Evolutionary conservation across 2,888 invertebrate genomes (phyloP).

Genomic region (Chrysolina americana): DNA sequence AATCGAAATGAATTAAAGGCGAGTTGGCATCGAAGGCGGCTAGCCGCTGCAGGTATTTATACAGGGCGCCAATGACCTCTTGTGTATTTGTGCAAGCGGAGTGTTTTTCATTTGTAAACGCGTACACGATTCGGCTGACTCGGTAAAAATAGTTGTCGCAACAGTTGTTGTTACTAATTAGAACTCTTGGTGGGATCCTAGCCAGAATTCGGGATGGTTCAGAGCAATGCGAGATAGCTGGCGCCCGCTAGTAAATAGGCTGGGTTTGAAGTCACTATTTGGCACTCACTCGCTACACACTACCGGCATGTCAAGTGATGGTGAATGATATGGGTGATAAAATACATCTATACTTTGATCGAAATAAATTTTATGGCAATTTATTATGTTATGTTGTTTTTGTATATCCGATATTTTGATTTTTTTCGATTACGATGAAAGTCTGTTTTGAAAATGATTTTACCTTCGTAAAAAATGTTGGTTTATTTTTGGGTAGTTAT

Average conservation of each 20-base stretch:
- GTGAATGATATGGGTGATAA: background rate
- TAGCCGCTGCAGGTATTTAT: constrained; percentile 61
- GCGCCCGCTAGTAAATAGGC: constrained; percentile 17
- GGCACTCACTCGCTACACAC: background rate
- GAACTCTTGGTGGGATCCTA: constrained; percentile 25
- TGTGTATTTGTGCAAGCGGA: constrained; percentile 61
- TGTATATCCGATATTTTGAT: too few species aligned
- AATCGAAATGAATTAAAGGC: constrained; percentile 29
- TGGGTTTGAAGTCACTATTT: background rate
- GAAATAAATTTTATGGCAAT: too few species aligned
- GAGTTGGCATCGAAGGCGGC: constrained; percentile 47
- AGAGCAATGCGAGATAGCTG: constrained; percentile 6
- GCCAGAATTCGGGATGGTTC: constrained; percentile 32
- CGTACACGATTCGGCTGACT: constrained; percentile 58
- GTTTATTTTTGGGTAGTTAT: too few species aligned
- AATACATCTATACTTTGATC: background rate
- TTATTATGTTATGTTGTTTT: too few species aligned
- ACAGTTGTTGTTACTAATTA: constrained; percentile 48
- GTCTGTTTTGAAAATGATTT: too few species aligned
- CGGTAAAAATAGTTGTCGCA: constrained; percentile 56
- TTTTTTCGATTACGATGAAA: too few species aligned
- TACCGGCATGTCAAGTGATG: background rate
- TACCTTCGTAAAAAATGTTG: too few species aligned
- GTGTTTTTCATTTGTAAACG: constrained; percentile 59
- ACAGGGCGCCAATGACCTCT: constrained; percentile 62